Evolutionary conservation across 2,113 vertebrate genomes (phyloP).

Genomic region (Antennarius striatus): DNA sequence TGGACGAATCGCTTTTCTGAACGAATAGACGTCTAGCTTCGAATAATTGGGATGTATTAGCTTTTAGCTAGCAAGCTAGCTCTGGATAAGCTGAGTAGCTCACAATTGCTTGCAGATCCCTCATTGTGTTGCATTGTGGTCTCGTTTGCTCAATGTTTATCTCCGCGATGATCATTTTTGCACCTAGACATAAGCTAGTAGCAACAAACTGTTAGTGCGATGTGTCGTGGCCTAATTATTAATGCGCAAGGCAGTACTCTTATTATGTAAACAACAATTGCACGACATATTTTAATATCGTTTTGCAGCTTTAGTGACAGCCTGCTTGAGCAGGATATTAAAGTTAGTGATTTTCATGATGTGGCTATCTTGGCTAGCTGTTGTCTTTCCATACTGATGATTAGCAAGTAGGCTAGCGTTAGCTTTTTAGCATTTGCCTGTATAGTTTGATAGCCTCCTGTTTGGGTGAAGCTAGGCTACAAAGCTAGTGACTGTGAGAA

Average conservation of each 20-base stretch:
- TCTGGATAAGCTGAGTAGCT: slow-evolving; percentile 60
- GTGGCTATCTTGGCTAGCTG: neutral
- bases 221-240: slow-evolving; percentile 64
- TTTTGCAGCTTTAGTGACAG: neutral
- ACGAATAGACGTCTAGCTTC: slow-evolving; percentile 52
- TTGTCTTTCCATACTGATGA: slow-evolving; percentile 1
- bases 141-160: slow-evolving; percentile 15
- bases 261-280: slow-evolving; percentile 73
- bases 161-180: neutral
- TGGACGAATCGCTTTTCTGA: slow-evolving; percentile 27
- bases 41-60: slow-evolving; percentile 63
- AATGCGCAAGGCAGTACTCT: slow-evolving; percentile 63
- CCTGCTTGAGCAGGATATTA: neutral
- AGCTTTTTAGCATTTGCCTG: slow-evolving; percentile 40
- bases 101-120: neutral
- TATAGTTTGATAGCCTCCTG: slow-evolving; percentile 54
- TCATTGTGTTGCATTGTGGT: slow-evolving; percentile 6
- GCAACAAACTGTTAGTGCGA: slow-evolving; percentile 41
- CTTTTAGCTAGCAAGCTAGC: slow-evolving; percentile 56
- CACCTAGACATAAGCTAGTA: slow-evolving; percentile 1
- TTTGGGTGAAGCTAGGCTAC: slow-evolving; percentile 70
- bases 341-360: neutral
- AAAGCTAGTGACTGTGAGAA: slow-evolving; percentile 34
- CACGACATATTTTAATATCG: neutral
- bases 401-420: slow-evolving; percentile 39